phyloP scores from a whole-genome alignment of 2,888 invertebrate genomes.

The Drosophila formosana region DNA sequence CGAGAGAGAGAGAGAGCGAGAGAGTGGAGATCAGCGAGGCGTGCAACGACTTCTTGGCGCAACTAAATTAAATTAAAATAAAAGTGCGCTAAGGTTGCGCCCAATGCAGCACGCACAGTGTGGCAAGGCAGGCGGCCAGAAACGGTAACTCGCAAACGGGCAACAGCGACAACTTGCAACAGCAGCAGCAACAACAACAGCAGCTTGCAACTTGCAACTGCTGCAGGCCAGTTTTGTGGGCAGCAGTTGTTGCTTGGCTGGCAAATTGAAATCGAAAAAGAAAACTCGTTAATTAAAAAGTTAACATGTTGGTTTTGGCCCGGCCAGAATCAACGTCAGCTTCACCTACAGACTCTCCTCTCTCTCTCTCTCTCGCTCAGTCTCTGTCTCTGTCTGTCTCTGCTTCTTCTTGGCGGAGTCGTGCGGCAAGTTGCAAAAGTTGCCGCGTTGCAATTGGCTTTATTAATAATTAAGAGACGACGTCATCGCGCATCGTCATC shows the following conservation, averaged over 20 bases:
- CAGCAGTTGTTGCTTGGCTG: conserved; percentile 51
- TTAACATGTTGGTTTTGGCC: conserved; percentile 74
- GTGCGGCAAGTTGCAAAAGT: conserved; percentile 13
- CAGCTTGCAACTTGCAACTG: background rate
- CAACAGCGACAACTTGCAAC: conserved; percentile 31
- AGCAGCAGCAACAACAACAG: conserved; percentile 17
- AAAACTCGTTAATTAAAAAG: conserved; percentile 84
- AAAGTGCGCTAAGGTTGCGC: conserved; percentile 65
- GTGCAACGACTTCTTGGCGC: conserved; percentile 63
- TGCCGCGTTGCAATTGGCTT: conserved; percentile 66
- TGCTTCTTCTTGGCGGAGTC: background rate
- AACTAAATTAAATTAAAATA: conserved; percentile 73
- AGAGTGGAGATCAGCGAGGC: conserved; percentile 44
- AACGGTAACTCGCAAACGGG: conserved; percentile 39
- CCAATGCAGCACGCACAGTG: conserved; percentile 37
- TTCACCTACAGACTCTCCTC: background rate
- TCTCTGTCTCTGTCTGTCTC: too few species aligned
- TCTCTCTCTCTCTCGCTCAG: too few species aligned
- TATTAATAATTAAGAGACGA: conserved; percentile 79
- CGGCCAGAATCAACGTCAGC: conserved; percentile 26
- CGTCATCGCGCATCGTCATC: conserved; percentile 43
- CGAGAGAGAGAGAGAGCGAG: conserved; percentile 3
- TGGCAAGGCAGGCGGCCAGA: conserved; percentile 15
- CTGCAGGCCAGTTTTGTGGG: conserved; percentile 70
- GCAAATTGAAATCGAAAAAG: conserved; percentile 83